Evolutionary conservation across 2,113 vertebrate species (phyloP).

Genomic region (Ascaphus truei): DNA sequence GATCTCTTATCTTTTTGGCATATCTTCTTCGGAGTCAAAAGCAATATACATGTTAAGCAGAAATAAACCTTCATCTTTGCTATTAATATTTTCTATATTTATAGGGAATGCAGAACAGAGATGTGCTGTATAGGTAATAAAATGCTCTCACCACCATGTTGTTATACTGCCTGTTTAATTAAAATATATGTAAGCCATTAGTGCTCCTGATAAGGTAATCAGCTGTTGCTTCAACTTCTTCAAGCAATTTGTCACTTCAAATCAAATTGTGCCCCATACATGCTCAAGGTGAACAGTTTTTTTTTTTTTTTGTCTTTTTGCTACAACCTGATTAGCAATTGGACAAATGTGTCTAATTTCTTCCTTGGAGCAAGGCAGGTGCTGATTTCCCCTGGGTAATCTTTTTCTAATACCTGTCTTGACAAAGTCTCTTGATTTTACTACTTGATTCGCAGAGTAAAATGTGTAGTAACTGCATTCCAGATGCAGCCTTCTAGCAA

Average conservation of each 20-base stretch:
- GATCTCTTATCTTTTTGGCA: not conserved
- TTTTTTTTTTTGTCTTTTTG: conserved; percentile 25
- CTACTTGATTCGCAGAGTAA: not conserved
- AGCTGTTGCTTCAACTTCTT: conserved; percentile 41
- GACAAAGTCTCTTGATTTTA: not conserved
- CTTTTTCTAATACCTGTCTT: conserved; percentile 8
- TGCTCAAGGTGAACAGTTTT: conserved; percentile 23
- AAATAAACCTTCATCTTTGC: not conserved
- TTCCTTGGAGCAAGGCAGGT: conserved; percentile 19
- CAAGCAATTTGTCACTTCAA: conserved; percentile 40
- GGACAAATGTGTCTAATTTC: conserved; percentile 21
- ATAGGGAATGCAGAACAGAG: not conserved
- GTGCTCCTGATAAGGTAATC: not conserved
- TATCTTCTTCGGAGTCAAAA: not conserved
- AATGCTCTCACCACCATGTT: not conserved
- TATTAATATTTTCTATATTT: not conserved
- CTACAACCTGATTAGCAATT: conserved; percentile 36
- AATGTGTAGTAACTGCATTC: not conserved
- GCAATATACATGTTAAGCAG: conserved; percentile 6
- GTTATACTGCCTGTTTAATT: conserved; percentile 5
- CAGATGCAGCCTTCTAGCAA: not conserved
- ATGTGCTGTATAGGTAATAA: not conserved
- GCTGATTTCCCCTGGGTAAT: conserved; percentile 29
- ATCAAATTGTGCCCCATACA: conserved; percentile 35
- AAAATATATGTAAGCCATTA: conserved; percentile 34